Evolutionary conservation across 2,888 invertebrate species (phyloP).

Genomic region (Heliconius erato): DNA sequence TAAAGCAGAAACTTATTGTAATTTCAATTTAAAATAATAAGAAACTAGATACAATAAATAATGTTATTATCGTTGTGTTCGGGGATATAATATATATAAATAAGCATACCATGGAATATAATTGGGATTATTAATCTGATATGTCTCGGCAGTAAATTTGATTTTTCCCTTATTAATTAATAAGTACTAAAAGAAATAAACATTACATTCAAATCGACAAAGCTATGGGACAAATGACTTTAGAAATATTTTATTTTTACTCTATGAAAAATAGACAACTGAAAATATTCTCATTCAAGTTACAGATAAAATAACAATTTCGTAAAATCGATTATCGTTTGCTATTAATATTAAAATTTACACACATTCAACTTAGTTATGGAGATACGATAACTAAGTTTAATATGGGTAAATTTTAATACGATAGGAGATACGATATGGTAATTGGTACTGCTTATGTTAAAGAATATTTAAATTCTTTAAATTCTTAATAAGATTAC

Average conservation of each 20-base stretch:
- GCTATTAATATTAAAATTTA: too few species aligned
- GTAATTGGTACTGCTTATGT: not conserved
- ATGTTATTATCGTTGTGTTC: not conserved
- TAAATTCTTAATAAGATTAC: not conserved
- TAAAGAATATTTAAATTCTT: not conserved
- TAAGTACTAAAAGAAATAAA: not conserved
- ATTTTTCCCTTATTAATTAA: conserved; percentile 4
- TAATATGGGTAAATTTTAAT: too few species aligned
- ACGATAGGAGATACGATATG: too few species aligned
- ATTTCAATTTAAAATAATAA: not conserved
- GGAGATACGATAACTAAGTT: too few species aligned
- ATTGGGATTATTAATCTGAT: conserved; percentile 12
- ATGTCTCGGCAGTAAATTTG: conserved; percentile 2
- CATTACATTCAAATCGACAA: conserved; percentile 14
- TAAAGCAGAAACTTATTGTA: not conserved
- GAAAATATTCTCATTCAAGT: not conserved
- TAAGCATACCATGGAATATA: conserved; percentile 23
- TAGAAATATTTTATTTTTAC: not conserved
- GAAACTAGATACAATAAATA: not conserved
- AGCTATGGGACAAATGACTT: not conserved
- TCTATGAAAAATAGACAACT: conserved; percentile 16
- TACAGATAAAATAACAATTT: not conserved
- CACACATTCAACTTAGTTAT: not conserved
- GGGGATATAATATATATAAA: conserved; percentile 7
- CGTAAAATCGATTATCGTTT: not conserved